Base-by-base conservation (phyloP, 1,140 invertebrate genomes). In the Agraylea sexmaculata region DNA sequence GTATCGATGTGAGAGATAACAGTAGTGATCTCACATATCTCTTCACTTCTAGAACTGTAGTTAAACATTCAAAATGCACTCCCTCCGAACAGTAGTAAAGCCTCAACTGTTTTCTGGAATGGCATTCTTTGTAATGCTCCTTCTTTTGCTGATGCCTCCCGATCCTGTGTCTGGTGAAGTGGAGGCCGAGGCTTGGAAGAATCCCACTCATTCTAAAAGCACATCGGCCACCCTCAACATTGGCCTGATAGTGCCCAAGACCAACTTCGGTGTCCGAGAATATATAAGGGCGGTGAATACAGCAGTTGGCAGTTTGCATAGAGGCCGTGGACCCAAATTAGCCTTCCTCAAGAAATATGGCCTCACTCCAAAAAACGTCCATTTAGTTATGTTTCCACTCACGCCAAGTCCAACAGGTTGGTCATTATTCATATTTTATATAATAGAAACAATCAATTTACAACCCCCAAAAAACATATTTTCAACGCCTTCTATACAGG, bases 331-430 rank as follows among this genome's bases (percentile, higher is more conserved):
- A 25, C 52, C 57, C n/a, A 73, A 68, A 46, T 64, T 74, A 40
- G 67, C 65, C 43, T 80, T 79, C 56, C 53, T 79, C 22, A 69
- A 74, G 51, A 69, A 73, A 44, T 79, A 75, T 54, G 62, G 64
- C 18, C 79, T 80, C 47, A 70, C 69, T 11, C 65, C 68, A 21
- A 58, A 61, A 25, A 71, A 78, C 47, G 74, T 83, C 18, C 70
- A 70, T 48, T 70, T 66, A 42, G 69, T 72, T 27, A 73, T 79
- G 68, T 77, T 82, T 71, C 72, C 70, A 36, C 60, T 85, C 13
- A 80, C 77, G 29, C 81, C 82, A 6, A 82, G 76, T 64, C 81
- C 82, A 7, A 83, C 76, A 71, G 79, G 80, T 83, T n/a, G n/a
- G n/a, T n/a, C n/a, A n/a, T n/a, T n/a, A n/a, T n/a, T n/a, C n/a